Evolutionary conservation across 2,888 invertebrate species (phyloP).

Genomic region (Synanthedon myopaeformis): DNA sequence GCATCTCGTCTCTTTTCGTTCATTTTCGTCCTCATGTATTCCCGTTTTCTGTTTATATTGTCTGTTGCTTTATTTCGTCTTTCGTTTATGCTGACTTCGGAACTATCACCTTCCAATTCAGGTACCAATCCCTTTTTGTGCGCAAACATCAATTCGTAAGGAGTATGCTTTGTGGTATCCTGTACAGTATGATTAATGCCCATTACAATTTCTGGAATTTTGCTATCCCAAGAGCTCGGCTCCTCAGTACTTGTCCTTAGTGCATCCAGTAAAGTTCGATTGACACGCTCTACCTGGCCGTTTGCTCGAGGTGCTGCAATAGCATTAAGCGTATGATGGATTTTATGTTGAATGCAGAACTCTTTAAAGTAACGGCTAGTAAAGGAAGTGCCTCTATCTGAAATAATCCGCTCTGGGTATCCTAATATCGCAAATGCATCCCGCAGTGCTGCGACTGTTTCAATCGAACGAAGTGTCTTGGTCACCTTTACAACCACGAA

Average conservation of each 20-base stretch:
- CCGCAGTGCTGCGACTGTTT: not conserved
- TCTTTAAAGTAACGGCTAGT: not conserved
- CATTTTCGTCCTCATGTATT: not conserved
- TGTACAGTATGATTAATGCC: conserved; percentile 1
- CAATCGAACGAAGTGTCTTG: not conserved
- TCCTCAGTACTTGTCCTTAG: conserved; percentile 1
- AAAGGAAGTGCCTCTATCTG: conserved; percentile 1
- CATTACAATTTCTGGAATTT: not conserved
- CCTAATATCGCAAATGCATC: conserved; percentile 1
- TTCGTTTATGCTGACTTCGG: not conserved
- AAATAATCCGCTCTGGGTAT: conserved; percentile 1
- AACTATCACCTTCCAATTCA: not conserved
- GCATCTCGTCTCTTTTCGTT: conserved; percentile 1
- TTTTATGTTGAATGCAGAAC: not conserved
- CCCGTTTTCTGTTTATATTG: not conserved
- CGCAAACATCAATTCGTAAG: conserved; percentile 3
- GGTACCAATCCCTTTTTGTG: not conserved
- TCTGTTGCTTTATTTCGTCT: not conserved
- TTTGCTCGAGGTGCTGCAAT: conserved; percentile 3
- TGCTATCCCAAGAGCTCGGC: conserved; percentile 1
- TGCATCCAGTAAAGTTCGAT: conserved; percentile 3
- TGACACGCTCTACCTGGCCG: conserved; percentile 3
- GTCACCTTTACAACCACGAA: conserved; percentile 1
- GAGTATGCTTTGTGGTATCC: not conserved
- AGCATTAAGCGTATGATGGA: conserved; percentile 1